Conservation (phyloP, 2,797 vertebrate species). For the Muscicapa striata region DNA sequence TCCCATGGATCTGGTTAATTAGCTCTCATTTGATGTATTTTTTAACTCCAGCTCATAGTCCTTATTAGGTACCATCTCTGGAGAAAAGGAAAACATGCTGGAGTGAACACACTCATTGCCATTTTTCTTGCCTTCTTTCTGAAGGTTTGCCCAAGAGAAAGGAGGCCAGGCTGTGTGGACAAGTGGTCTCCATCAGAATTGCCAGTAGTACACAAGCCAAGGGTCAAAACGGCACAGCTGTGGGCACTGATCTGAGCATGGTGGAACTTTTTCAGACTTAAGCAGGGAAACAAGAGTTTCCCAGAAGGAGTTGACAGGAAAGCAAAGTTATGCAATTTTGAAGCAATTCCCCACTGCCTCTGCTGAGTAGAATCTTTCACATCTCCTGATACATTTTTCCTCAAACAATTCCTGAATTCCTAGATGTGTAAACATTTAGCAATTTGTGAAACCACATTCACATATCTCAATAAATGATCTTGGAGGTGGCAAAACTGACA, state of each 20-base stretch:
- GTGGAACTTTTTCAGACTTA: not conserved
- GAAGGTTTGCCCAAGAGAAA: not conserved
- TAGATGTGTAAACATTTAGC: not conserved
- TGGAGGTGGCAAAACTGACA: slow-evolving; percentile 19
- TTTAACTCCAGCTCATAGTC: accelerated
- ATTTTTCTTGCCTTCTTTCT: not conserved
- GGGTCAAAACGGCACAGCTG: not conserved
- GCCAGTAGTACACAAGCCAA: not conserved
- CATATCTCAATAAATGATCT: not conserved
- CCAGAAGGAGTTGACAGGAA: not conserved
- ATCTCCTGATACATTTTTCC: not conserved
- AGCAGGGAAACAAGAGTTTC: not conserved
- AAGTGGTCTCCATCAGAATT: not conserved
- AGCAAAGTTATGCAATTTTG: not conserved
- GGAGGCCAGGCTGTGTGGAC: not conserved
- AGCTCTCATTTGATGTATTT: not conserved
- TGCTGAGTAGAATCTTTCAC: not conserved
- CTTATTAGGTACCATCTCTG: not conserved
- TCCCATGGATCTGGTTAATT: not conserved
- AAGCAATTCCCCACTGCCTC: not conserved
- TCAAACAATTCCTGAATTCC: not conserved
- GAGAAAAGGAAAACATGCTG: not conserved
- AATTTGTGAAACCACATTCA: slow-evolving; percentile 16
- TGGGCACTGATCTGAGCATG: not conserved
- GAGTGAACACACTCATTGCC: not conserved